Evolutionary conservation across 2,113 vertebrate species (phyloP).

Genomic region (Chaenocephalus aceratus): DNA sequence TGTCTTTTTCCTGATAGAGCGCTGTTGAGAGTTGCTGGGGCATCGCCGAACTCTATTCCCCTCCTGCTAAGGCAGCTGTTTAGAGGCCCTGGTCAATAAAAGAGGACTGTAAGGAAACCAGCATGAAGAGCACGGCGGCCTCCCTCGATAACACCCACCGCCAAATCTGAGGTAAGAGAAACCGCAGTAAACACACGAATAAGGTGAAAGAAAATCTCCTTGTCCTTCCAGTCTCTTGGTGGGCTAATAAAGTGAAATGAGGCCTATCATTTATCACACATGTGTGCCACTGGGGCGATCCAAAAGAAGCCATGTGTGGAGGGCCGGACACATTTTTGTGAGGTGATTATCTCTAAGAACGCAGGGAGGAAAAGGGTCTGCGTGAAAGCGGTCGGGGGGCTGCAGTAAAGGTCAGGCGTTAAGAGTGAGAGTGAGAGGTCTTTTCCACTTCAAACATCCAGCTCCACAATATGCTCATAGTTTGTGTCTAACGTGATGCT

Average conservation of each 20-base stretch:
- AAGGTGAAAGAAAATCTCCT: neutral
- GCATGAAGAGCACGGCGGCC: slow-evolving; percentile 35
- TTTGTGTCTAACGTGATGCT: slow-evolving; percentile 30
- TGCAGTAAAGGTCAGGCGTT: slow-evolving; percentile 65
- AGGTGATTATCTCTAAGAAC: slow-evolving; percentile 63
- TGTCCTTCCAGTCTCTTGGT: slow-evolving; percentile 13
- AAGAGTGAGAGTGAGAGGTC: slow-evolving; percentile 32
- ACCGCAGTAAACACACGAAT: slow-evolving; percentile 44
- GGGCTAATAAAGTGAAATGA: slow-evolving; percentile 61
- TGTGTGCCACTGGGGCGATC: slow-evolving; percentile 21
- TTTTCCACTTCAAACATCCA: slow-evolving; percentile 55
- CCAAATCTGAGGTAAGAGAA: slow-evolving; percentile 38
- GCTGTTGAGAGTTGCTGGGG: slow-evolving; percentile 54
- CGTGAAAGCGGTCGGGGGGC: slow-evolving; percentile 51
- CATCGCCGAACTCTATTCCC: slow-evolving; percentile 67
- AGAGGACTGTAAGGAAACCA: slow-evolving; percentile 49
- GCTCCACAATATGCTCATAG: slow-evolving; percentile 25
- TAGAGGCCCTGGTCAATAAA: slow-evolving; percentile 71
- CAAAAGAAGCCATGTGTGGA: neutral
- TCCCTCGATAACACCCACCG: slow-evolving; percentile 28
- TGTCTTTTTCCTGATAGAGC: slow-evolving; percentile 55
- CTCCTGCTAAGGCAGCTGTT: slow-evolving; percentile 66
- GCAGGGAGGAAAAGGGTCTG: slow-evolving; percentile 3
- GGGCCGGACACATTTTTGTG: slow-evolving; percentile 26
- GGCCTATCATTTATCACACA: slow-evolving; percentile 49